Percentiles rank a stretch among this genome's conserved stretches.
Conservation (phyloP, 2,888 invertebrate genomes). For the Chromoteleia sp. region DNA sequence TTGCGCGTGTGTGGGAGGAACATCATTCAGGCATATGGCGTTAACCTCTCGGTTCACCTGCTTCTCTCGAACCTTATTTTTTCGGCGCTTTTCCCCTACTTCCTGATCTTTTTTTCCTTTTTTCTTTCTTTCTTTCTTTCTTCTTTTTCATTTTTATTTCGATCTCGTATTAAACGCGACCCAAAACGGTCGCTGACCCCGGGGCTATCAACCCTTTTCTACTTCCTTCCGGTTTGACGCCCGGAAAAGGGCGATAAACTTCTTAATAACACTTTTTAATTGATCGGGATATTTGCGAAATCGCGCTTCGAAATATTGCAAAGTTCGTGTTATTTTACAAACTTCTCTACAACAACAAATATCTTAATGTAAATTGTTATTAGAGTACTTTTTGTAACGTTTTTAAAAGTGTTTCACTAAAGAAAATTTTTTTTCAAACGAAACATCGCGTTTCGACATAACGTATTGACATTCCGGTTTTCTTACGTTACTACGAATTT, state of each 20-base stretch:
- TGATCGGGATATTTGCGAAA: constrained; percentile 17
- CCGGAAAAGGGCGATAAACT: constrained; percentile 76
- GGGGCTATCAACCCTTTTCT: constrained; percentile 73
- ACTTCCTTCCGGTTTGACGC: constrained; percentile 71
- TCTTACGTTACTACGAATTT: too few relatives aligned
- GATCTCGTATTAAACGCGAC: constrained; percentile 67
- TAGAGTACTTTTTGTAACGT: too few relatives aligned
- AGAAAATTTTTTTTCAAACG: too few relatives aligned
- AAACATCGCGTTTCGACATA: too few relatives aligned
- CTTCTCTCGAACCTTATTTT: constrained; percentile 73
- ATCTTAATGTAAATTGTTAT: too few relatives aligned
- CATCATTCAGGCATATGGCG: constrained; percentile 81
- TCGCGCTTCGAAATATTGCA: not conserved
- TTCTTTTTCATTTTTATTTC: constrained; percentile 62
- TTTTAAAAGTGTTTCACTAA: too few relatives aligned
- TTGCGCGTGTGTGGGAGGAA: constrained; percentile 79
- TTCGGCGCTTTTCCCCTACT: constrained; percentile 72
- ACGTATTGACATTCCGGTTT: too few relatives aligned
- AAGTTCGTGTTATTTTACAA: too few relatives aligned
- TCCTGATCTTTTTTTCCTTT: constrained; percentile 39
- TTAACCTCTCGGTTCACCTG: constrained; percentile 72
- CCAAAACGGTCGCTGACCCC: constrained; percentile 76
- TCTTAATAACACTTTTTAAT: constrained; percentile 69
- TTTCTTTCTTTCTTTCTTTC: too few relatives aligned
- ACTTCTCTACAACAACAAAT: too few relatives aligned